These are phyloP conservation scores for Macrochelys suwanniensis DNA, from an alignment of 2,797 vertebrate genomes.

Conservation along the genomic window DNA sequence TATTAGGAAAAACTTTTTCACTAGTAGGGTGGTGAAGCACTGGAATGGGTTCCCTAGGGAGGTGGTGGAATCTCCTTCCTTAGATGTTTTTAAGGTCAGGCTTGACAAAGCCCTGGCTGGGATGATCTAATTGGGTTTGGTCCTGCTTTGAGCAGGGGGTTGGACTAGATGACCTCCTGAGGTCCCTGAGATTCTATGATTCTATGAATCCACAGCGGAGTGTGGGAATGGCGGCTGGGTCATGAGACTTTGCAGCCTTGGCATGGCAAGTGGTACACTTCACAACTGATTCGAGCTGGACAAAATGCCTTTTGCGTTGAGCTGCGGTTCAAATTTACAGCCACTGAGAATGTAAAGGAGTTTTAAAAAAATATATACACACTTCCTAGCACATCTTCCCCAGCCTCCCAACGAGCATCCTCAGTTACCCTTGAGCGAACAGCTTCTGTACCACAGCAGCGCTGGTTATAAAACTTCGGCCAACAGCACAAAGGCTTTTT, in stretches of 20 bases:
- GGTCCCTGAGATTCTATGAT: no score
- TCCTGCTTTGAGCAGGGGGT: no score
- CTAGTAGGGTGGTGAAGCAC: no score
- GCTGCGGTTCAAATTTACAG: background rate
- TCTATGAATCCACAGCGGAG: background rate
- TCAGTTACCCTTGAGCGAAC: rapidly evolving
- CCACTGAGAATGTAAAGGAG: rapidly evolving
- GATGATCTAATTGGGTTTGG: no score
- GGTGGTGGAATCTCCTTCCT: no score
- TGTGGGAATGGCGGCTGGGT: conserved; percentile 54
- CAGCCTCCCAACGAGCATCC: rapidly evolving
- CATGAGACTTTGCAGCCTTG: conserved; percentile 41
- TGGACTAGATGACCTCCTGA: no score
- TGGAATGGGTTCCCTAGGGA: no score
- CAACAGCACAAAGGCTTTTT: background rate
- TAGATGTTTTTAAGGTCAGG: no score
- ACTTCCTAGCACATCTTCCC: background rate
- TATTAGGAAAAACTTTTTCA: no score
- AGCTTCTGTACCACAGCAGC: background rate
- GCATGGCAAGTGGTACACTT: background rate
- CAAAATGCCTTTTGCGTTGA: conserved; percentile 63
- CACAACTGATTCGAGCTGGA: conserved; percentile 33
- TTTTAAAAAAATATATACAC: background rate
- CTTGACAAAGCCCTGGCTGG: no score
- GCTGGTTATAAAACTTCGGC: rapidly evolving